Evolutionary conservation across 1,140 invertebrate species (phyloP), one percentile per base, ranked within the genome.

Genomic region (Drosophila elegans): DNA sequence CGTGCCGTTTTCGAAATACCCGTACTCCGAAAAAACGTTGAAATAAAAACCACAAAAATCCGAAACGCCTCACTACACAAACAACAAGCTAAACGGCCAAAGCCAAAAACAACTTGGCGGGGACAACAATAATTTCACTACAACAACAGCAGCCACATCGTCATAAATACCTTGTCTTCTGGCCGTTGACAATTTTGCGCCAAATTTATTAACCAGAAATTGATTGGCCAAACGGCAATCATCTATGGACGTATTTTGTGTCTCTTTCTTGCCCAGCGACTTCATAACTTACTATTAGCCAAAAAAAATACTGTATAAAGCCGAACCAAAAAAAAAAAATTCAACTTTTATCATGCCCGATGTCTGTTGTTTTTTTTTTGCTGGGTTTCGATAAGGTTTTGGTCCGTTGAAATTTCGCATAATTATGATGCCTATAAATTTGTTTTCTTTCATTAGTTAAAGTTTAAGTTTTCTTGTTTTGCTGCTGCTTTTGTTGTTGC

Each of bases 371-470:
- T 60, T 29, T 54, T 54, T 48, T 57, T 61, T 4, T 61, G 36
- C 32, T 41, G 49, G 60, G 46, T 63, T 88, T 81, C 76, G 84
- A 89, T 89, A 84, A 84, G 84, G 78, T 60, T 77, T 67, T 75
- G 64, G 68, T 57, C 52, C 59, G 78, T 82, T 69, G 79, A 89
- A 80, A 89, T 84, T 89, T 89, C 85, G 84, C 84, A 89, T 89
- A 89, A 89, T 89, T 89, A 89, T 89, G 85, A 80, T 89, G 84
- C 84, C 84, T 89, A 89, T 89, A 89, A 89, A 89, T 89, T 84
- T 88, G 84, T 89, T 89, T 89, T 89, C 77, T 89, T 88, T 90
- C 84, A 90, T 84, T 88, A 89, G 84, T 75, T 68, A 83, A 79
- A 63, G 82, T 89, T 78, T 38, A 76, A 66, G 80, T 74, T 83